Evolutionary conservation across 1,140 invertebrate genomes (phyloP).

Genomic region (Hetaerina americana): DNA sequence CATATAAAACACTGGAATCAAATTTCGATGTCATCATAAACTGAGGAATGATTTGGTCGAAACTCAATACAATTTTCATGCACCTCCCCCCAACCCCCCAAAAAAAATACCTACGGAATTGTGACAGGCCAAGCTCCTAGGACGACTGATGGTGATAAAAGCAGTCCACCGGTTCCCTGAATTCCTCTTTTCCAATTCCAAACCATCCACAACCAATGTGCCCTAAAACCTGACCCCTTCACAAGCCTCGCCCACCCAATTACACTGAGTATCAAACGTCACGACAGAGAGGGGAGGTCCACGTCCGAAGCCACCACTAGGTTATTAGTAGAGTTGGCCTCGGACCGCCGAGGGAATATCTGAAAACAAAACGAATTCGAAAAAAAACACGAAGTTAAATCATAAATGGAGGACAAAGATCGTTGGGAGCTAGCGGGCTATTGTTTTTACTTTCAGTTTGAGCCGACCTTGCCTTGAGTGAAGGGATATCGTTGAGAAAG

Average conservation of each 20-base stretch:
- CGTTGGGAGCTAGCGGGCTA: neutral
- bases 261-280: neutral
- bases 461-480: neutral
- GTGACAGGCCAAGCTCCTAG: neutral
- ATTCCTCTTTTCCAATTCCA: neutral
- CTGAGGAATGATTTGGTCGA: too few relatives aligned
- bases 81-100: too few relatives aligned
- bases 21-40: too few relatives aligned
- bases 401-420: neutral
- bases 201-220: neutral
- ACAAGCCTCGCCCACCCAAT: neutral
- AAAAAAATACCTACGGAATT: too few relatives aligned
- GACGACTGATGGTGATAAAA: neutral
- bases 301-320: neutral
- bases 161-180: neutral
- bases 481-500: neutral
- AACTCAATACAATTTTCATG: too few relatives aligned
- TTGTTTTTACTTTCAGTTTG: neutral
- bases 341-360: too few relatives aligned
- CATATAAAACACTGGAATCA: too few relatives aligned
- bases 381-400: neutral
- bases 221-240: too few relatives aligned
- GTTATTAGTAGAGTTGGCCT: neutral
- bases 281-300: neutral
- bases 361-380: neutral